Conservation (phyloP, 2,113 vertebrate species). For the Bubalus kerabau region DNA sequence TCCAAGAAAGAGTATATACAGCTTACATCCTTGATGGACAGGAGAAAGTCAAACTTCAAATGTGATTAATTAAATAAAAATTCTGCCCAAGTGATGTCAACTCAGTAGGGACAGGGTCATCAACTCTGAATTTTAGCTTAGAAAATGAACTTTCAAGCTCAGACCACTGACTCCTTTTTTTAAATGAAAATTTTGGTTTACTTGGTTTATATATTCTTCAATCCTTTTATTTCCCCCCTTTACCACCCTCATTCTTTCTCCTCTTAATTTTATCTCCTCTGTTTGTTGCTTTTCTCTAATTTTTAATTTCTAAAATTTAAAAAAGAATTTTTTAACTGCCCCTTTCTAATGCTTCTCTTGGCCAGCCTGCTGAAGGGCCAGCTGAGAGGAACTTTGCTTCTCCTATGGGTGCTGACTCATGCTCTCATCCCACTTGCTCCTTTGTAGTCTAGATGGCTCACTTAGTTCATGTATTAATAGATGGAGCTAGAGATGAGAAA, state of each 20-base stretch:
- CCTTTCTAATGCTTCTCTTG: slow-evolving; percentile 24
- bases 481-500: not conserved
- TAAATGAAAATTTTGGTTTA: not conserved
- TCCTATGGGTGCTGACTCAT: slow-evolving; percentile 55
- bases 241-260: not conserved
- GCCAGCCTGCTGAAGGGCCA: not conserved
- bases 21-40: not conserved
- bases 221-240: not conserved
- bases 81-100: not conserved
- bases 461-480: not conserved
- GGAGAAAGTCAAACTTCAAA: not conserved
- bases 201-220: not conserved
- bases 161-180: not conserved
- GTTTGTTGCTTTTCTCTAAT: not conserved
- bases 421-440: not conserved
- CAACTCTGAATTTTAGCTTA: not conserved
- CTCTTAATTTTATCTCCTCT: not conserved
- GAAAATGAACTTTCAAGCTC: not conserved
- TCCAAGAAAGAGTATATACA: not conserved
- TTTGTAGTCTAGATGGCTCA: not conserved
- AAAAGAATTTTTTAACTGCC: not conserved
- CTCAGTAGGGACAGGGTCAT: not conserved
- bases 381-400: not conserved
- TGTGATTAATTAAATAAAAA: not conserved
- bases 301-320: slow-evolving; percentile 5